Conservation (phyloP, 1,140 invertebrate genomes). For the Idris sp. region DNA sequence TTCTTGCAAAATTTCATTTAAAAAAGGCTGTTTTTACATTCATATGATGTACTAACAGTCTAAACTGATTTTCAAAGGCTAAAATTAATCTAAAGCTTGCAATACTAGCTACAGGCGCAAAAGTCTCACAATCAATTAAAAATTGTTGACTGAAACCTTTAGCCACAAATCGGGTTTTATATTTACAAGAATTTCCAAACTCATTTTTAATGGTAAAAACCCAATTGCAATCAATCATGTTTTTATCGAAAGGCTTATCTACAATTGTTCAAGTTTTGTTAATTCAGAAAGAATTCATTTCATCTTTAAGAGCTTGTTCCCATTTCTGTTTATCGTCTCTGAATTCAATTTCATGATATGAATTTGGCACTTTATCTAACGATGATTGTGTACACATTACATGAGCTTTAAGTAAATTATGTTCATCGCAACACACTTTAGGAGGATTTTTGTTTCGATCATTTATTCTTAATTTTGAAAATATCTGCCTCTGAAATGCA, state of each 20-base stretch:
- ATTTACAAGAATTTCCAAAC: too few species aligned
- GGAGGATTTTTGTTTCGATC: slow-evolving; percentile 1
- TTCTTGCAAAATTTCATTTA: too few species aligned
- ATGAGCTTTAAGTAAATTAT: neutral
- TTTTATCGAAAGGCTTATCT: slow-evolving; percentile 69
- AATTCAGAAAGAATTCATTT: slow-evolving; percentile 67
- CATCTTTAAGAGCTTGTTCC: slow-evolving; percentile 69
- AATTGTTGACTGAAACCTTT: too few species aligned
- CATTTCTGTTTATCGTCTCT: slow-evolving; percentile 63
- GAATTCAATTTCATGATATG: slow-evolving; percentile 67
- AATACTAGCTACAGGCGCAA: too few species aligned
- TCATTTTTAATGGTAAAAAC: too few species aligned
- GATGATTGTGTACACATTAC: slow-evolving; percentile 58
- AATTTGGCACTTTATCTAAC: slow-evolving; percentile 55
- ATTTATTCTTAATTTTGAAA: slow-evolving; percentile 9
- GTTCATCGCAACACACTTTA: slow-evolving; percentile 12
- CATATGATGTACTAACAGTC: too few species aligned
- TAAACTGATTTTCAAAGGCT: too few species aligned
- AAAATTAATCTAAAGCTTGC: too few species aligned
- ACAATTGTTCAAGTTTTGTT: slow-evolving; percentile 74
- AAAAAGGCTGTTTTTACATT: too few species aligned
- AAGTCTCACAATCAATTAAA: too few species aligned
- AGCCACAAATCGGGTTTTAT: too few species aligned
- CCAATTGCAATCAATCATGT: slow-evolving; percentile 25
- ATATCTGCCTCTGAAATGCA: slow-evolving; percentile 6